A percentile compares a stretch with the other conserved stretches of the same genome.
Conservation (phyloP, 2,113 vertebrate genomes). For the Phylloscopus whistleri region DNA sequence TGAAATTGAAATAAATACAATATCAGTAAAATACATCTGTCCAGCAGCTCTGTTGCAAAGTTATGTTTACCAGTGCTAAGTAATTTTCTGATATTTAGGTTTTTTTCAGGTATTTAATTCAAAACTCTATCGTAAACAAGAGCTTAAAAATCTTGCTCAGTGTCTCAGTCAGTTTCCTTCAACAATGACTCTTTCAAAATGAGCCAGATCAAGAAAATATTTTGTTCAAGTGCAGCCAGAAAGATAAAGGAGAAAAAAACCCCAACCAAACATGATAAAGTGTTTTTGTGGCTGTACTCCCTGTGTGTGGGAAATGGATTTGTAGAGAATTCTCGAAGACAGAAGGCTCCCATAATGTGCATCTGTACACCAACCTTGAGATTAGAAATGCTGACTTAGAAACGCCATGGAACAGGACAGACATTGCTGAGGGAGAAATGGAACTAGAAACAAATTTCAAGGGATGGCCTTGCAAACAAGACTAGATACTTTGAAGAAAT, state of each 20-base stretch:
- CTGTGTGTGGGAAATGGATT: too few relatives aligned
- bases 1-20: constrained; percentile 45
- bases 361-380: too few relatives aligned
- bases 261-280: not conserved
- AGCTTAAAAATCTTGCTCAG: not conserved
- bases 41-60: not conserved
- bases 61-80: not conserved
- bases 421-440: too few relatives aligned
- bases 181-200: not conserved
- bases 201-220: not conserved
- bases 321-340: too few relatives aligned
- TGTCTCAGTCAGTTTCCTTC: not conserved
- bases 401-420: too few relatives aligned
- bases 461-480: too few relatives aligned
- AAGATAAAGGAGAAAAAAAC: not conserved
- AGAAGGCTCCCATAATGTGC: too few relatives aligned
- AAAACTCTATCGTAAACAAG: not conserved
- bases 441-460: too few relatives aligned
- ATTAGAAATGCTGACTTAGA: too few relatives aligned
- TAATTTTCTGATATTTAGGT: not conserved
- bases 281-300: not conserved
- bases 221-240: not conserved
- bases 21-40: not conserved
- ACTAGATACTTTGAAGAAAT: too few relatives aligned
- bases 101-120: not conserved